Evolutionary conservation across 2,113 vertebrate species (phyloP).

Genomic region (Elanoides forficatus): DNA sequence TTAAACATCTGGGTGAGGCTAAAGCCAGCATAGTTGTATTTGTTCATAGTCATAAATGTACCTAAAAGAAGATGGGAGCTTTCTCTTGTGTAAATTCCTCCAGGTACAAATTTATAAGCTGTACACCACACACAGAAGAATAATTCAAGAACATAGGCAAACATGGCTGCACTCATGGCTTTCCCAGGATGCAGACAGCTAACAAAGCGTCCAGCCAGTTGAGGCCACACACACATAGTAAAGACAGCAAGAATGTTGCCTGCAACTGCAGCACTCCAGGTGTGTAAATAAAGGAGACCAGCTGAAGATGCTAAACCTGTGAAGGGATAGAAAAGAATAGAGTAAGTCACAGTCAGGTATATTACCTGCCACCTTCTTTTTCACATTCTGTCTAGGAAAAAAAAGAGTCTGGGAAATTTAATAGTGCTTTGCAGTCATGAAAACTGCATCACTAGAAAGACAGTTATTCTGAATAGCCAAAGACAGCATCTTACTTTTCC

Average conservation of each 20-base stretch:
- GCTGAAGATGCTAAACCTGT: slow-evolving; percentile 64
- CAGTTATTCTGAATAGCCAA: neutral
- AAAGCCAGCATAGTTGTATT: neutral
- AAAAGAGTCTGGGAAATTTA: neutral
- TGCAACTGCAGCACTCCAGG: slow-evolving; percentile 68
- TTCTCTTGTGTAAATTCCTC: slow-evolving; percentile 73
- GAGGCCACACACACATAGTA: slow-evolving; percentile 68
- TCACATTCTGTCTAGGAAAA: neutral
- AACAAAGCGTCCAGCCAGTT: slow-evolving; percentile 34
- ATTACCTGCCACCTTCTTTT: neutral
- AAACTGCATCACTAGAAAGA: neutral
- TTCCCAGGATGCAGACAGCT: slow-evolving; percentile 58
- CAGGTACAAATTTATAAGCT: slow-evolving; percentile 78
- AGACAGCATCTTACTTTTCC: neutral
- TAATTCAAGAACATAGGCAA: slow-evolving; percentile 57
- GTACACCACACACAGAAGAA: slow-evolving; percentile 77
- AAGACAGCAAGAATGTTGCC: slow-evolving; percentile 68
- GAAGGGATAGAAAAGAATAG: neutral
- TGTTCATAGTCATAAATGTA: neutral
- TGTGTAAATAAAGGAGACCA: slow-evolving; percentile 70
- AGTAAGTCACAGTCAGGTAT: neutral
- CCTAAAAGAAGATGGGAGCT: slow-evolving; percentile 76
- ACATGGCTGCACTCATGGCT: slow-evolving; percentile 66
- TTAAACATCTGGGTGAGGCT: neutral
- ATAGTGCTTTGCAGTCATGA: neutral